Conservation (phyloP, 2,888 invertebrate genomes). For the Eupithecia insigniata region DNA sequence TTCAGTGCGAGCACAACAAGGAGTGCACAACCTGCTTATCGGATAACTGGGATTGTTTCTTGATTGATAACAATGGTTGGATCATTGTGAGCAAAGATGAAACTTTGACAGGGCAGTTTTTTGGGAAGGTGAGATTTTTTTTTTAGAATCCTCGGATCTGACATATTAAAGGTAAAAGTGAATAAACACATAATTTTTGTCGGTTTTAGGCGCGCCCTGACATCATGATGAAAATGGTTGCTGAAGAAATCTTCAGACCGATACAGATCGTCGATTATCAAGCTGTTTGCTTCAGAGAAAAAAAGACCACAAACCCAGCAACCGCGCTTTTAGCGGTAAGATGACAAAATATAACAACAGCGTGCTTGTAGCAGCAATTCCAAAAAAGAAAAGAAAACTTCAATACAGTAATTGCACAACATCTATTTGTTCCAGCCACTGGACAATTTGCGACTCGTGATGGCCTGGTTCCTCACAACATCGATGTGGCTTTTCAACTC, state of each 20-base stretch:
- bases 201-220: conserved; percentile 84
- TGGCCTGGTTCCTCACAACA: conserved; percentile 85
- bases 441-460: conserved; percentile 81
- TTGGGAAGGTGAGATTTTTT: conserved; percentile 87
- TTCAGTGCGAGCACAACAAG: conserved; percentile 78
- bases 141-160: background rate
- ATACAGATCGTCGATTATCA: conserved; percentile 94
- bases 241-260: conserved; percentile 89
- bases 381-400: background rate
- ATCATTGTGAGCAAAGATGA: conserved; percentile 90
- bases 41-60: conserved; percentile 90
- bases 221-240: conserved; percentile 89
- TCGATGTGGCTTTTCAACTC: conserved; percentile 85
- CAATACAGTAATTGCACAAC: background rate
- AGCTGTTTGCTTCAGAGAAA: conserved; percentile 92
- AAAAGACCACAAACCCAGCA: conserved; percentile 86
- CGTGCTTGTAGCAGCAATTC: background rate
- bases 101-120: conserved; percentile 91
- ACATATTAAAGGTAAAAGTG: background rate
- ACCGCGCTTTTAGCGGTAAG: conserved; percentile 85
- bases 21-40: conserved; percentile 81
- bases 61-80: conserved; percentile 96
- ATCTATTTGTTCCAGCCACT: conserved; percentile 79
- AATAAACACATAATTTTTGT: background rate
- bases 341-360: background rate